These are phyloP conservation scores for Sardinella longiceps DNA, from an alignment of 2,797 vertebrate genomes.

Conservation along the genomic window DNA sequence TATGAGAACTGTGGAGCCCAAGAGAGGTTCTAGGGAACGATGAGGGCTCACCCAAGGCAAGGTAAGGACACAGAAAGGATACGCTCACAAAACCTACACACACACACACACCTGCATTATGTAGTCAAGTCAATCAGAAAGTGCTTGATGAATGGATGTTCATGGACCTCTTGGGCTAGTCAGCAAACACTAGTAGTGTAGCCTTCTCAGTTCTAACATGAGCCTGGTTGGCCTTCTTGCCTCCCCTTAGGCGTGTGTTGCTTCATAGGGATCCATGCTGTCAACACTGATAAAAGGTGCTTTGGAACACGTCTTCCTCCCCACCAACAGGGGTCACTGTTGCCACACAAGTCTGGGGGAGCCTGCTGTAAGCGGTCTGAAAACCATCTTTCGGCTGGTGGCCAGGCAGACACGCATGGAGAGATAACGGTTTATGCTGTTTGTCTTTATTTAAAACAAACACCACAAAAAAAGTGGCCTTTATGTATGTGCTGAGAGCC, in stretches of 20 bases:
- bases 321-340: no score
- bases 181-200: no score
- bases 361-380: not conserved
- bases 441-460: not conserved
- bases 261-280: not conserved
- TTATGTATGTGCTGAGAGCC: not conserved
- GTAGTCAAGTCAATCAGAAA: conserved; percentile 91
- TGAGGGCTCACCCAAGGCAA: no score
- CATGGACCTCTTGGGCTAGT: not conserved
- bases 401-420: not conserved
- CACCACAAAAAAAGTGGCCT: not conserved
- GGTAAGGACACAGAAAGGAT: not conserved
- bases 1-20: no score
- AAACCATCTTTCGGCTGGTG: not conserved
- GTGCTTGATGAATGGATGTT: conserved; percentile 59
- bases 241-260: not conserved
- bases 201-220: not conserved
- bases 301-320: not conserved
- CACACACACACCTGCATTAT: conserved; percentile 47
- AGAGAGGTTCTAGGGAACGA: no score
- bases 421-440: not conserved
- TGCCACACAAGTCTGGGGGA: not conserved
- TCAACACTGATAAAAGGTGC: not conserved
- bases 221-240: not conserved
- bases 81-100: conserved; percentile 18